Evolutionary conservation across 2,113 vertebrate genomes (phyloP).

Genomic region (Eublepharis macularius): DNA sequence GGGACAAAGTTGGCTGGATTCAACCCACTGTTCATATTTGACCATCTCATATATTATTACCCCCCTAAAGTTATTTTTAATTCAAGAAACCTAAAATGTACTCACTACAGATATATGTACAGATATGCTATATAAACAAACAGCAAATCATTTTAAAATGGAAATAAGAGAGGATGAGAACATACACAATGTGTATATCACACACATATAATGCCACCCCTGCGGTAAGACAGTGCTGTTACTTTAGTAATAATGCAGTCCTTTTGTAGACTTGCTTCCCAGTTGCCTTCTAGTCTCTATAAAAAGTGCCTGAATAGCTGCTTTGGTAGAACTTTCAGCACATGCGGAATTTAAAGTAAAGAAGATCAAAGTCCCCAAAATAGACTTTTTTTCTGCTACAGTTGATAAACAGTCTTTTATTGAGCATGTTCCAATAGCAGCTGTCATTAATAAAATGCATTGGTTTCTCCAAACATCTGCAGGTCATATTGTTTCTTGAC

Average conservation of each 20-base stretch:
- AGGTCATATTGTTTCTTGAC: conserved; percentile 72
- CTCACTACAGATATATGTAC: too few relatives aligned
- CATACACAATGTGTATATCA: background rate
- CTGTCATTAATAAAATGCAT: conserved; percentile 66
- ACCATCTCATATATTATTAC: too few relatives aligned
- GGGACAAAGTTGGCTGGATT: too few relatives aligned
- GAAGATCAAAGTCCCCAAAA: conserved; percentile 61
- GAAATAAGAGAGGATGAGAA: conserved; percentile 29
- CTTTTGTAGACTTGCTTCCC: conserved; percentile 15
- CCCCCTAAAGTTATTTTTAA: too few relatives aligned
- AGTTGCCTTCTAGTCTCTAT: background rate
- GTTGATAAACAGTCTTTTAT: conserved; percentile 58
- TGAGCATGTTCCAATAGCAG: conserved; percentile 63
- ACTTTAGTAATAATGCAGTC: conserved; percentile 1
- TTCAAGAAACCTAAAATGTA: too few relatives aligned
- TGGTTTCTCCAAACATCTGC: conserved; percentile 73
- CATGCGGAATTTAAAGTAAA: conserved; percentile 50
- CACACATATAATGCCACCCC: background rate
- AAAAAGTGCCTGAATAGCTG: background rate
- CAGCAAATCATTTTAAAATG: conserved; percentile 2
- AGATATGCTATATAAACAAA: background rate
- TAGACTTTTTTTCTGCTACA: conserved; percentile 56
- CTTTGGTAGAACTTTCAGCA: conserved; percentile 44
- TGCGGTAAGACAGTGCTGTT: background rate
- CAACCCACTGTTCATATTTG: too few relatives aligned